A percentile compares a stretch with the other conserved stretches of the same genome.
Evolutionary conservation across 2,113 vertebrate genomes (phyloP).

Genomic region (Salvelinus alpinus): DNA sequence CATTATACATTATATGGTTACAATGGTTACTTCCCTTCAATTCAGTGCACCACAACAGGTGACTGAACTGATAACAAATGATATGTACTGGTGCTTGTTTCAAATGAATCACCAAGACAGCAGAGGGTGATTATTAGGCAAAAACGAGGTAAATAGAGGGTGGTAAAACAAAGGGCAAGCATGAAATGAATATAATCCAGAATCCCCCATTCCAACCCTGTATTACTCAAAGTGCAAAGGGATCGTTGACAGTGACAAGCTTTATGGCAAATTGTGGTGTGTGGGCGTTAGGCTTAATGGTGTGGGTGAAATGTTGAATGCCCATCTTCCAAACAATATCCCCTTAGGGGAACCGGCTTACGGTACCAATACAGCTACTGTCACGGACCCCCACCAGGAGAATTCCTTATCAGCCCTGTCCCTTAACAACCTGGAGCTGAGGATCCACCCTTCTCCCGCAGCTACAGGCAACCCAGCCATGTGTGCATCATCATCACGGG

Average conservation of each 20-base stretch:
- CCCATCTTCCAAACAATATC: not conserved
- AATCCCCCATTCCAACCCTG: no score
- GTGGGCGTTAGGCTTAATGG: not conserved
- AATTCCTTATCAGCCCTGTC: not conserved
- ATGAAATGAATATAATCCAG: no score
- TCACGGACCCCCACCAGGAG: not conserved
- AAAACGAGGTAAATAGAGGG: no score
- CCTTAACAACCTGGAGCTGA: not conserved
- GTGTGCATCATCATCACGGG: conserved; percentile 18
- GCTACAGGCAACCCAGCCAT: not conserved
- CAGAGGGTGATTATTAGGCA: no score
- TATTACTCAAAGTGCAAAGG: no score
- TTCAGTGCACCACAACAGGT: no score
- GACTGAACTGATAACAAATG: no score
- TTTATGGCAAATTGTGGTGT: not conserved
- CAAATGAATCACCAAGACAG: no score
- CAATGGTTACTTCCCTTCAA: no score
- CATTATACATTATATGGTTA: no score
- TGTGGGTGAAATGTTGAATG: not conserved
- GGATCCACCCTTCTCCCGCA: not conserved
- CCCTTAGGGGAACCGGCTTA: not conserved
- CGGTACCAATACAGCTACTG: conserved; percentile 1
- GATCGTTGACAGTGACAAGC: not conserved
- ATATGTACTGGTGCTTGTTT: no score
- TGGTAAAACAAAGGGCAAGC: no score